These are phyloP conservation scores for Cosmopolites sordidus DNA, from an alignment of 2,888 invertebrate genomes.

Conservation along the genomic window DNA sequence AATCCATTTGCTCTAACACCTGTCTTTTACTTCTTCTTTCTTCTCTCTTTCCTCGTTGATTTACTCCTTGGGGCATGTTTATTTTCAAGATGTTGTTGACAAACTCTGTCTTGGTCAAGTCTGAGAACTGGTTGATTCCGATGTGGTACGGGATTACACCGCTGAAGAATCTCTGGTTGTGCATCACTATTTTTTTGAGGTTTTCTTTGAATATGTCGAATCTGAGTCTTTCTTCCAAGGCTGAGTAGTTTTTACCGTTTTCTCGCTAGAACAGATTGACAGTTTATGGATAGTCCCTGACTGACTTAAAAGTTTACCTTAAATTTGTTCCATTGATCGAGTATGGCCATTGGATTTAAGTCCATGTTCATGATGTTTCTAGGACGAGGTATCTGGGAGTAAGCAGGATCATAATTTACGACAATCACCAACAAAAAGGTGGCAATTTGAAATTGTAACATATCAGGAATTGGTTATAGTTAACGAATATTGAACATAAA, in stretches of 20 bases:
- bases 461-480: too few species aligned
- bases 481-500: too few species aligned
- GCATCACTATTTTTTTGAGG: slow-evolving; percentile 27
- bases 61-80: slow-evolving; percentile 6
- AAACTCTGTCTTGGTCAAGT: slow-evolving; percentile 30
- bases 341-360: not conserved
- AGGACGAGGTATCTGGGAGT: too few species aligned
- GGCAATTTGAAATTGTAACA: too few species aligned
- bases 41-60: slow-evolving; percentile 6
- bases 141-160: slow-evolving; percentile 26
- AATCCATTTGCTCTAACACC: slow-evolving; percentile 44
- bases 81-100: slow-evolving; percentile 20
- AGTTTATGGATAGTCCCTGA: not conserved
- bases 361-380: not conserved
- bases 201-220: slow-evolving; percentile 28
- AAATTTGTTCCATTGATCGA: slow-evolving; percentile 9
- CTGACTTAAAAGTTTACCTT: slow-evolving; percentile 5
- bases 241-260: slow-evolving; percentile 50
- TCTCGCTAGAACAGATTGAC: slow-evolving; percentile 7
- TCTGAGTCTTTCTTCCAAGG: slow-evolving; percentile 19
- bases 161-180: slow-evolving; percentile 24
- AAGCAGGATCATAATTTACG: too few species aligned
- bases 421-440: too few species aligned
- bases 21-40: slow-evolving; percentile 15
- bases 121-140: slow-evolving; percentile 47